Conservation (phyloP, 2,888 invertebrate genomes). For the Caenorhabditis doughertyi region DNA sequence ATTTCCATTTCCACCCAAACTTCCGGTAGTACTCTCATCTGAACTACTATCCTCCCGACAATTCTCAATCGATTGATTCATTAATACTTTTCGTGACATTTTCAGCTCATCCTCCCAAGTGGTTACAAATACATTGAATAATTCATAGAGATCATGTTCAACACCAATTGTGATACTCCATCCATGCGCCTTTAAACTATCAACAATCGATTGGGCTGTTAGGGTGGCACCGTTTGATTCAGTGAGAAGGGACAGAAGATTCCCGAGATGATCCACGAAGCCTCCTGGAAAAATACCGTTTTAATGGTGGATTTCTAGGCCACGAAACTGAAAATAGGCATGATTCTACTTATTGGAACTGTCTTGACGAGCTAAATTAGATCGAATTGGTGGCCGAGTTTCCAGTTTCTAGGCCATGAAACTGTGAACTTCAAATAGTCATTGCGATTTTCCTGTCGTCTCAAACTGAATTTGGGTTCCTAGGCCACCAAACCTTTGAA, state of each 20-base stretch:
- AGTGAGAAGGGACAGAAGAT: constrained; percentile 60
- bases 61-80: constrained; percentile 50
- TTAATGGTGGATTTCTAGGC: neutral
- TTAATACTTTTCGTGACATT: neutral
- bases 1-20: neutral
- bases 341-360: too few relatives aligned
- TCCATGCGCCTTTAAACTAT: constrained; percentile 62
- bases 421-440: too few relatives aligned
- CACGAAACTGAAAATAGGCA: too few relatives aligned
- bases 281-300: constrained; percentile 6
- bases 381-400: too few relatives aligned
- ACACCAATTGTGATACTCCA: constrained; percentile 72
- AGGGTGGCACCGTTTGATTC: constrained; percentile 42
- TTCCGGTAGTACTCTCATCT: constrained; percentile 1
- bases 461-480: too few relatives aligned
- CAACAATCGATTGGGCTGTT: constrained; percentile 63
- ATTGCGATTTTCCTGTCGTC: too few relatives aligned
- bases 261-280: constrained; percentile 13
- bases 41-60: constrained; percentile 25
- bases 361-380: too few relatives aligned
- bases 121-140: constrained; percentile 92
- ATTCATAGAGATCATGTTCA: constrained; percentile 91
- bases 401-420: too few relatives aligned
- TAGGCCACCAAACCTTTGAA: too few relatives aligned
- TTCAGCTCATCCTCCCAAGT: constrained; percentile 91